A percentile compares a stretch with the other conserved stretches of the same genome.
phyloP scores from a whole-genome alignment of 2,113 vertebrate species.

The Cygnus atratus region DNA sequence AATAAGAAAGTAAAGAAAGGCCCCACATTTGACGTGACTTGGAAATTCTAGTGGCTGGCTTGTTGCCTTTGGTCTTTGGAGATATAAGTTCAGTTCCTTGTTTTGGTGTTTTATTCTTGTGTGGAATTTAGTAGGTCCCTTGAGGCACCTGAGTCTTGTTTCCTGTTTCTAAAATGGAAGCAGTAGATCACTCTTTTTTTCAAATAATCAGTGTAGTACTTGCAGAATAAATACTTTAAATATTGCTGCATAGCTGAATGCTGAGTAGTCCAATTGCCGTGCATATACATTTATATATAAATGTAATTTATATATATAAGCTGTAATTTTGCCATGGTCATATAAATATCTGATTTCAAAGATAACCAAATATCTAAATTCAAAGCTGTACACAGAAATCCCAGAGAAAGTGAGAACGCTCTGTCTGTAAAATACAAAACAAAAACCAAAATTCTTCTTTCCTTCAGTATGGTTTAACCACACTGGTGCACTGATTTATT shows the following conservation, averaged over 20 bases:
- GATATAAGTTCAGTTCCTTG: background rate
- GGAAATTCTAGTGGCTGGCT: background rate
- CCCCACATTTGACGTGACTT: background rate
- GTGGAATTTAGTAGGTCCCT: background rate
- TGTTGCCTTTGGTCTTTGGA: background rate
- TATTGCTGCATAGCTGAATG: background rate
- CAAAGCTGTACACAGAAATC: background rate
- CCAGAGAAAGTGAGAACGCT: background rate
- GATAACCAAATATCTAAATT: background rate
- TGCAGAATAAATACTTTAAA: background rate
- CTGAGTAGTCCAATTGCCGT: background rate
- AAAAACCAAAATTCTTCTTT: background rate
- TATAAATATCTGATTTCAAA: background rate
- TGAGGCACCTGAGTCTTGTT: background rate
- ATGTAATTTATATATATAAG: background rate
- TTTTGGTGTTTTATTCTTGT: background rate
- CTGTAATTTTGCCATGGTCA: background rate
- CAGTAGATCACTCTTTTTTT: background rate
- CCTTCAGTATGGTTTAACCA: background rate
- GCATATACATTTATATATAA: background rate
- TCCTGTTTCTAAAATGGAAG: background rate
- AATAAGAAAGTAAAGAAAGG: background rate
- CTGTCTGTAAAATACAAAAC: background rate
- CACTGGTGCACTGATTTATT: background rate
- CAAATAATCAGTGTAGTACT: background rate